A percentile compares a stretch with the other conserved stretches of the same genome.
These are phyloP conservation scores for Molorchus minor DNA, from an alignment of 2,888 invertebrate species.

Conservation along the genomic window DNA sequence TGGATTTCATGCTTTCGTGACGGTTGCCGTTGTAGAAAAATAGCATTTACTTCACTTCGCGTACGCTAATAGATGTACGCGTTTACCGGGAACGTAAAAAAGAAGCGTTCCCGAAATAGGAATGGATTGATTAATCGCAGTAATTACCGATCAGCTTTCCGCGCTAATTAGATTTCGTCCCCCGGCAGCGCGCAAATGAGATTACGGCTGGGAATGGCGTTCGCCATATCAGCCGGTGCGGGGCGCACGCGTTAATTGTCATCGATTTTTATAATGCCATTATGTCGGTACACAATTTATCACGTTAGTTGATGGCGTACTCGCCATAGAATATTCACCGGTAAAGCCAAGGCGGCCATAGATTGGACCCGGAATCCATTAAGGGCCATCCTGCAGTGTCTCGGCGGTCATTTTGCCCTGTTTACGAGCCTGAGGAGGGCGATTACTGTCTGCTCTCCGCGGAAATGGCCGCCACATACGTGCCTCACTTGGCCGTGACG, in stretches of 20 bases:
- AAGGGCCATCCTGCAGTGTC: constrained; percentile 60
- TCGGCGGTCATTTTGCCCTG: constrained; percentile 61
- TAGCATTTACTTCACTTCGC: too few species aligned
- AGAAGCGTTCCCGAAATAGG: constrained; percentile 58
- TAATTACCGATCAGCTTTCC: constrained; percentile 67
- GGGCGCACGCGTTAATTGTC: constrained; percentile 64
- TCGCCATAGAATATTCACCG: constrained; percentile 42
- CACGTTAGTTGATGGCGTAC: constrained; percentile 53
- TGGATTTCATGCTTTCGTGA: too few species aligned
- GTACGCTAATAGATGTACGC: neutral
- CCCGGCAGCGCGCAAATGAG: constrained; percentile 62
- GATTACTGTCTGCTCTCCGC: constrained; percentile 59
- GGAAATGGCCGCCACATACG: constrained; percentile 57
- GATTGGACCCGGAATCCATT: constrained; percentile 58
- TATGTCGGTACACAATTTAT: constrained; percentile 63
- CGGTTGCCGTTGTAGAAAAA: too few species aligned
- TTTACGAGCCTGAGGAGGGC: constrained; percentile 63
- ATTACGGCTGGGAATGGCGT: constrained; percentile 64
- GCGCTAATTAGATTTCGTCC: constrained; percentile 64
- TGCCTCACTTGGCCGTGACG: constrained; percentile 31
- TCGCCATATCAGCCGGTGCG: constrained; percentile 56
- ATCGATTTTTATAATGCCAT: constrained; percentile 64
- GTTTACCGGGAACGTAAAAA: constrained; percentile 38
- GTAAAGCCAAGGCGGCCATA: constrained; percentile 36
- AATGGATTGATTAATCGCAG: constrained; percentile 67